Base-by-base conservation (phyloP, 2,797 vertebrate genomes). In the Carapus acus region DNA sequence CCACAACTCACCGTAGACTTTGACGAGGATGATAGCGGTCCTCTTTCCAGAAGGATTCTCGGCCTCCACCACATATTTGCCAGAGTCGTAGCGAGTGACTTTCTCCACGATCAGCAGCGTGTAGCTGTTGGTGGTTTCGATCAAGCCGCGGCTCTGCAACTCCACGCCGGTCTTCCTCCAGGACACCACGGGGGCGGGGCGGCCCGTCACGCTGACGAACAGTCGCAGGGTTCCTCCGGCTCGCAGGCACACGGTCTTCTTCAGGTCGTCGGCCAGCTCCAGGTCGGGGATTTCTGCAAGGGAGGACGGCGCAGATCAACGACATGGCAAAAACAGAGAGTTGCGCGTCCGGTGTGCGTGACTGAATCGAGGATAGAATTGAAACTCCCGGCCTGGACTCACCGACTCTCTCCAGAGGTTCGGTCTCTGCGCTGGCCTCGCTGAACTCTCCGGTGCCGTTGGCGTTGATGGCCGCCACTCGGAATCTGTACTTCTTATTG, bases 11-110 rank as follows among this genome's bases (percentile, higher is more conserved):
- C 96, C 96, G 15, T 93, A 99, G 40, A 99, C 85, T 86, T 97
- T 99, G 46, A 98, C 96, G 65, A 96, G 84, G 63, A 99, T 83
- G 31, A 88, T 93, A 61, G 91, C 82, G 40, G 88, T 91, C 79
- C 97, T 99, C 81, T 98, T 99, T 78, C 96, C 96, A 58, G 94
- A 97, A 46, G 93, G 95, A 78, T 99, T 99, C 85, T 98, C 96
- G n/a, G 94, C 95, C 76, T 99, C 96, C 65, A 99, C 84, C 27
- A 91, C 44, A 4, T 99, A 99, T 88, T 98, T 99, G 69, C 96
- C 96, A 57, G 94, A 93, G 21, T 99, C 96, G 0, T 98, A 97
- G 16, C 96, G 93, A 70, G 90, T 88, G 27, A 96, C 91, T 80
- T 97, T 98, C 69, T 99, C 96, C 72, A 98, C 85, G 6, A 91